Conservation (phyloP, 2,113 vertebrate species). For the Ia io region DNA sequence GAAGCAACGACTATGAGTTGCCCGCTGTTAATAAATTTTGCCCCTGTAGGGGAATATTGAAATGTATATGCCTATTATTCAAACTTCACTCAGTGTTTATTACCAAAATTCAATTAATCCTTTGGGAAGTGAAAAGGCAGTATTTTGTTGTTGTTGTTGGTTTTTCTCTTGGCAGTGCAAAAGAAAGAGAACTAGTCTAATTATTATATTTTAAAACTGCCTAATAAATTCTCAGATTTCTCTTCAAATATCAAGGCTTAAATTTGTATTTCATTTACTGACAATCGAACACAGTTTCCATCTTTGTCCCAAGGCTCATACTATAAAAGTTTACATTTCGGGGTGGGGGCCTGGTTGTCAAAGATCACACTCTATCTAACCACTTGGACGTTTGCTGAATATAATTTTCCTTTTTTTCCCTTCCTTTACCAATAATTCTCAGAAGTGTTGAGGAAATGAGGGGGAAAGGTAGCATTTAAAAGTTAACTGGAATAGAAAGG, state of each 20-base stretch:
- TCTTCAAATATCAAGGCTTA: neutral
- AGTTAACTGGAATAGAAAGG: constrained; percentile 67
- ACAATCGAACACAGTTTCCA: neutral
- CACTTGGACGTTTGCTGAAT: constrained; percentile 27
- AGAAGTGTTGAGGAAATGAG: constrained; percentile 44
- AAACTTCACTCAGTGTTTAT: constrained; percentile 68
- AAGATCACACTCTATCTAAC: neutral
- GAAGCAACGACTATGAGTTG: constrained; percentile 70
- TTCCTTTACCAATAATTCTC: constrained; percentile 56
- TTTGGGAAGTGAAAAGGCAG: constrained; percentile 58
- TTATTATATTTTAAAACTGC: constrained; percentile 3
- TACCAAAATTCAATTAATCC: constrained; percentile 72
- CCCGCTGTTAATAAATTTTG: constrained; percentile 75
- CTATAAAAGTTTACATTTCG: neutral
- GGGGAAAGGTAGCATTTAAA: constrained; percentile 59
- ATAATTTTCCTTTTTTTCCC: neutral
- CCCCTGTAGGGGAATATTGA: neutral
- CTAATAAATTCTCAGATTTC: neutral
- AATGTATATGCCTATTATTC: constrained; percentile 35
- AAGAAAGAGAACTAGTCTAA: neutral
- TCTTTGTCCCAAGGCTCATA: neutral
- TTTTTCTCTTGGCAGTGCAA: constrained; percentile 10
- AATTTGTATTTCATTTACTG: constrained; percentile 23
- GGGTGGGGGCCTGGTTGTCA: neutral
- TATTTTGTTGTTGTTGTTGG: neutral